Conservation (phyloP, 2,888 invertebrate species). For the Leptopterna dolabrata region DNA sequence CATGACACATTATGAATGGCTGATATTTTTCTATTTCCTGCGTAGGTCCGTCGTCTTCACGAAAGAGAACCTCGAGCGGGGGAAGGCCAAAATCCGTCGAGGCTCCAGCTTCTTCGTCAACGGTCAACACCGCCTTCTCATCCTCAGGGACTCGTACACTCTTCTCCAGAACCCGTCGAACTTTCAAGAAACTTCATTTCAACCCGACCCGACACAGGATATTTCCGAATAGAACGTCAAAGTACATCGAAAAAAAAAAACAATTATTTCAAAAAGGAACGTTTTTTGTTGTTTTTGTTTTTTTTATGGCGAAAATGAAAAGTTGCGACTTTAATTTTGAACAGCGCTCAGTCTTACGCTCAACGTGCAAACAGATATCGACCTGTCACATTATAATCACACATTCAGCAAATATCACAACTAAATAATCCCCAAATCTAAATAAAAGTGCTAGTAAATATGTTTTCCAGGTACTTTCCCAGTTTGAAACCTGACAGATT, state of each 20-base stretch:
- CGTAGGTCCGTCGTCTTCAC: constrained; percentile 71
- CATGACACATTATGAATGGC: not conserved
- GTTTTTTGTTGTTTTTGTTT: too few relatives aligned
- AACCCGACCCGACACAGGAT: constrained; percentile 52
- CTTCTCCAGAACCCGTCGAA: constrained; percentile 66
- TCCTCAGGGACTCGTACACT: constrained; percentile 72
- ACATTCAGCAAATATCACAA: too few relatives aligned
- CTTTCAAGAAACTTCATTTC: constrained; percentile 58
- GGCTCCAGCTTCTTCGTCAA: constrained; percentile 74
- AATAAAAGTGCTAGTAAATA: too few relatives aligned
- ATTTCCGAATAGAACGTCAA: not conserved
- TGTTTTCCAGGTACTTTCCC: too few relatives aligned
- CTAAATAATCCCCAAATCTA: too few relatives aligned
- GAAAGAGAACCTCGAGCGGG: constrained; percentile 82
- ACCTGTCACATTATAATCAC: too few relatives aligned
- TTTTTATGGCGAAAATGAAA: not conserved
- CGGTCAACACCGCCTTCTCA: constrained; percentile 73
- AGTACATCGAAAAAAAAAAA: not conserved
- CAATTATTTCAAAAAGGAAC: too few relatives aligned
- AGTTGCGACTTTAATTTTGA: not conserved
- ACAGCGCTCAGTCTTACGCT: not conserved
- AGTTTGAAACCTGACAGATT: too few relatives aligned
- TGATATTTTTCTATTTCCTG: not conserved
- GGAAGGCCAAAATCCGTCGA: constrained; percentile 71
- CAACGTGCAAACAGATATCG: not conserved